Evolutionary conservation across 2,888 invertebrate species (phyloP).

Genomic region (Aporophyla nigra): DNA sequence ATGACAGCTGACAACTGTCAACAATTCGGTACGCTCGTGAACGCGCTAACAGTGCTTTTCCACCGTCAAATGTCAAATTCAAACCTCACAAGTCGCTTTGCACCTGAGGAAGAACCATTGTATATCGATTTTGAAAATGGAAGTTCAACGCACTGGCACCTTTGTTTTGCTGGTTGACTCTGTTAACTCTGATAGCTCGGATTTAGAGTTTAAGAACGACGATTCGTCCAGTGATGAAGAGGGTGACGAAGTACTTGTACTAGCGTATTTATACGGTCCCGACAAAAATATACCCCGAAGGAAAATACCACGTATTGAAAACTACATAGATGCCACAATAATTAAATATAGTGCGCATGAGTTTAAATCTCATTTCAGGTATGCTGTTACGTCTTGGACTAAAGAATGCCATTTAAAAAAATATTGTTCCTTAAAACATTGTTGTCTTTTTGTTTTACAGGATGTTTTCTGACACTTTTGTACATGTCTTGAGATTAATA

Average conservation of each 20-base stretch:
- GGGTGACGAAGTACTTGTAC: constrained; percentile 1
- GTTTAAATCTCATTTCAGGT: constrained; percentile 14
- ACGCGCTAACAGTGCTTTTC: too few species aligned
- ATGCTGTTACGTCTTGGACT: constrained; percentile 2
- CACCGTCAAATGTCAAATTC: too few species aligned
- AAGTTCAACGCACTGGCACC: too few species aligned
- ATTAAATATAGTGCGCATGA: not conserved
- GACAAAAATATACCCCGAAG: constrained; percentile 3
- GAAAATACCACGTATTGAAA: constrained; percentile 3
- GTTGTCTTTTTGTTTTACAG: not conserved
- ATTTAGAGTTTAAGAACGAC: not conserved
- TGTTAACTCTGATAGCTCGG: not conserved
- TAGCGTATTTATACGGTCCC: not conserved
- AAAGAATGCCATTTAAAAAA: not conserved
- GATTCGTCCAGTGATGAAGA: constrained; percentile 2
- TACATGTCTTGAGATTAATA: not conserved
- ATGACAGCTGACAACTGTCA: too few species aligned
- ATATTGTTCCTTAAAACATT: not conserved
- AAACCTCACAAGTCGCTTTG: too few species aligned
- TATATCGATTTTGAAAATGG: too few species aligned
- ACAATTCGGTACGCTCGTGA: too few species aligned
- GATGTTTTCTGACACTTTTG: constrained; percentile 5
- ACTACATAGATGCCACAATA: constrained; percentile 4
- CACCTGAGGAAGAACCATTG: rapidly evolving
- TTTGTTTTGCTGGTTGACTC: not conserved